These are phyloP conservation scores for Sinocyclocheilus rhinocerous DNA, from an alignment of 2,113 vertebrate genomes.

Conservation along the genomic window DNA sequence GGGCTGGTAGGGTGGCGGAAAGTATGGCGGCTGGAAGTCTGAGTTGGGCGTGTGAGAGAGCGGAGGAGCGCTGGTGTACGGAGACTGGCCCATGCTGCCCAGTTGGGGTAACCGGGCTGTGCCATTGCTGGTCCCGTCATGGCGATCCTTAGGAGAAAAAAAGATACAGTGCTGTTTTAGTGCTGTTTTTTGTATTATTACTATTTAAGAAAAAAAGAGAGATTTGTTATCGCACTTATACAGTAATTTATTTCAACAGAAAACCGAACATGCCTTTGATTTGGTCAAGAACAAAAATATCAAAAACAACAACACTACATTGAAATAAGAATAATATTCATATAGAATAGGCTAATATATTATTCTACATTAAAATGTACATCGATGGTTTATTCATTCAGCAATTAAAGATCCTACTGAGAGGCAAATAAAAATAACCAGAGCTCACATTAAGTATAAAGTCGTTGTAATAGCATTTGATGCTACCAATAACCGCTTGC, in stretches of 20 bases:
- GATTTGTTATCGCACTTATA: neutral
- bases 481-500: conserved; percentile 12
- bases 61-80: conserved; percentile 93
- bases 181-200: neutral
- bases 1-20: conserved; percentile 95
- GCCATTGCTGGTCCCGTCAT: conserved; percentile 95
- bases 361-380: neutral
- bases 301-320: neutral
- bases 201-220: neutral
- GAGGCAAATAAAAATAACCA: conserved; percentile 9
- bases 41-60: conserved; percentile 95
- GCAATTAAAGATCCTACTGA: neutral
- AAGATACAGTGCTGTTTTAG: conserved; percentile 56
- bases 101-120: conserved; percentile 94
- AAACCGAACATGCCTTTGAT: neutral
- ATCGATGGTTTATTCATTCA: neutral
- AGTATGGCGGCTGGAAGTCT: conserved; percentile 95
- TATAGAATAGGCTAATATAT: conserved; percentile 2
- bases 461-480: conserved; percentile 33
- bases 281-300: neutral
- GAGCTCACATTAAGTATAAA: conserved; percentile 29
- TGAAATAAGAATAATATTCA: conserved; percentile 26
- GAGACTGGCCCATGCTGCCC: conserved; percentile 94
- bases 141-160: conserved; percentile 82
- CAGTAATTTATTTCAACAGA: neutral